These are phyloP conservation scores for Arion vulgaris DNA, from an alignment of 1,140 invertebrate genomes.

Conservation along the genomic window DNA sequence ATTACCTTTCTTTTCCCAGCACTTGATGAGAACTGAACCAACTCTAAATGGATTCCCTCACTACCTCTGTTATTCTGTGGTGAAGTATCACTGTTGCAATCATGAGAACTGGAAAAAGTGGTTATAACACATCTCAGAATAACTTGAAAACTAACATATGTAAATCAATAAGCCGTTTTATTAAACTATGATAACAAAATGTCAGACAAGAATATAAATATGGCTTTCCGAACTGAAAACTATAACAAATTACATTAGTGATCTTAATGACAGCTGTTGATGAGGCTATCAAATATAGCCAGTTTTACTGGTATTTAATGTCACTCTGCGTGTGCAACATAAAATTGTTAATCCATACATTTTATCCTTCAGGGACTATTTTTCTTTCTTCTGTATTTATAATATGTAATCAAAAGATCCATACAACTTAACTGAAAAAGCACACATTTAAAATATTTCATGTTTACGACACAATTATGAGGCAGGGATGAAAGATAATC, in stretches of 20 bases:
- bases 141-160: too few species aligned
- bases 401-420: neutral
- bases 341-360: neutral
- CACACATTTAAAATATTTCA: neutral
- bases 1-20: slow-evolving; percentile 9
- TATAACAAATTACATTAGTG: neutral
- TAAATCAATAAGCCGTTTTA: too few species aligned
- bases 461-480: neutral
- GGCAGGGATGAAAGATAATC: neutral
- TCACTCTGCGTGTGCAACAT: neutral
- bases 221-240: too few species aligned
- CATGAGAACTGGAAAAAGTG: slow-evolving; percentile 1
- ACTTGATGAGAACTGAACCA: neutral
- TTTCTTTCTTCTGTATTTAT: too few species aligned
- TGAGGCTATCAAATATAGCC: neutral
- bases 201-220: too few species aligned
- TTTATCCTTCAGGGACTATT: neutral
- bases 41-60: neutral
- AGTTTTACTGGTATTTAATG: neutral
- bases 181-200: too few species aligned
- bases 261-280: neutral
- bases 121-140: neutral
- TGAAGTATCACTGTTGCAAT: neutral
- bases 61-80: neutral
- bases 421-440: neutral